Evolutionary conservation across 2,113 vertebrate genomes (phyloP).

Genomic region (Hiodon alosoides): DNA sequence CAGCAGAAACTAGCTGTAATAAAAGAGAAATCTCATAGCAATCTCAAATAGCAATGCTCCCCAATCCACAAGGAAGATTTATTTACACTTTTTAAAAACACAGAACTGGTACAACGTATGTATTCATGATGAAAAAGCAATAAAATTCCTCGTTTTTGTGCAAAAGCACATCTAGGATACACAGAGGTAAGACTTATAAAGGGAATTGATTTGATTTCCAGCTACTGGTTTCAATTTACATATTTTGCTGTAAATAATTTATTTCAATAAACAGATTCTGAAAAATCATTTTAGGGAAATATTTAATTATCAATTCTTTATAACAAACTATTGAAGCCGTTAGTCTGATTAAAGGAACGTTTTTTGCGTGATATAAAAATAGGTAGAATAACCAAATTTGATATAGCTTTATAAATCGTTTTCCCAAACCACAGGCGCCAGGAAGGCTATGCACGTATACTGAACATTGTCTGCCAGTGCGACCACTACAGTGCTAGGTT

Average conservation of each 20-base stretch:
- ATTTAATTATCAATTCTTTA: constrained; percentile 2
- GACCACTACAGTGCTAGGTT: constrained; percentile 2
- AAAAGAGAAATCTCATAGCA: constrained; percentile 9
- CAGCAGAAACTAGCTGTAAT: constrained; percentile 15
- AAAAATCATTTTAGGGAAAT: background rate
- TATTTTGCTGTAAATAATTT: background rate
- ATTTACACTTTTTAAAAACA: background rate
- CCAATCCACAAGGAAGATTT: background rate
- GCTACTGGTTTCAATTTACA: background rate
- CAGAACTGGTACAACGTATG: background rate
- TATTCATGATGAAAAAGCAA: background rate
- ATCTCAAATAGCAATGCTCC: background rate
- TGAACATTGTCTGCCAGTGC: no score
- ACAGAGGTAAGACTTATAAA: background rate
- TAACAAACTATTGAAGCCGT: background rate
- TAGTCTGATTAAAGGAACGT: background rate
- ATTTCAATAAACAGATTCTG: background rate
- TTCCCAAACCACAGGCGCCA: background rate
- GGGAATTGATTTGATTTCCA: background rate
- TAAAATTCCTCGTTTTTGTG: background rate
- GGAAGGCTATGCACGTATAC: background rate
- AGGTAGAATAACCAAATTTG: background rate
- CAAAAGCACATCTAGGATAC: background rate
- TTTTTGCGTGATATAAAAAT: background rate
- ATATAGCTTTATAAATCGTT: no score